Percentiles rank a stretch among this genome's conserved stretches.
Evolutionary conservation across 2,888 invertebrate species (phyloP).

Genomic region (Ophioninae sp.): DNA sequence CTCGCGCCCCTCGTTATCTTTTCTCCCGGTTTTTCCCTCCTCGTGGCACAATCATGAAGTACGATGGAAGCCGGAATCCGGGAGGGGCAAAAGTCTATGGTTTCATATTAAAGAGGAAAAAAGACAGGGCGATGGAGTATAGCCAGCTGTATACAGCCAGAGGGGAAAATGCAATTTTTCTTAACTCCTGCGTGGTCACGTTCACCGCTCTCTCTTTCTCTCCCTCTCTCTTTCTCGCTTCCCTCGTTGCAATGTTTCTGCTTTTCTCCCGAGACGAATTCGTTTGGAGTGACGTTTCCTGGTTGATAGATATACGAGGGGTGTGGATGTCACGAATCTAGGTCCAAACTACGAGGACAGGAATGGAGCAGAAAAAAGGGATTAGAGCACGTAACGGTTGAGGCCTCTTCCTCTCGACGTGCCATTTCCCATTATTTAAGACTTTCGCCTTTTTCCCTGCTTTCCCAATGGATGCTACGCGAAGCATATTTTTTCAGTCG

Average conservation of each 20-base stretch:
- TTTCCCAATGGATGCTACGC: constrained; percentile 1
- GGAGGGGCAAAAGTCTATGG: constrained; percentile 14
- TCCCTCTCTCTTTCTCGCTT: neutral
- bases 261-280: constrained; percentile 53
- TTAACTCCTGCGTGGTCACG: constrained; percentile 18
- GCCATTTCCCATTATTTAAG: constrained; percentile 69
- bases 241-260: constrained; percentile 38
- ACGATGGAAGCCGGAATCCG: neutral
- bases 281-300: constrained; percentile 68
- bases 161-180: constrained; percentile 50
- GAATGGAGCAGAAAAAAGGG: constrained; percentile 16
- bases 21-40: neutral
- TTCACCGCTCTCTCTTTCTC: neutral
- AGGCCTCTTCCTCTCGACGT: constrained; percentile 59
- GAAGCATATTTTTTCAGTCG: constrained; percentile 28
- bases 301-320: constrained; percentile 30
- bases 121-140: constrained; percentile 20
- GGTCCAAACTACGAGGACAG: neutral
- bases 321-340: constrained; percentile 23
- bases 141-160: constrained; percentile 2
- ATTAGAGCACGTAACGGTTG: constrained; percentile 38
- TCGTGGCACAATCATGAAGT: neutral
- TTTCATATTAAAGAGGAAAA: constrained; percentile 7
- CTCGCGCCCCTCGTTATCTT: constrained; percentile 32
- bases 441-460: constrained; percentile 39